Percentiles rank a stretch among this genome's conserved stretches.
Evolutionary conservation across 2,888 invertebrate species (phyloP).

Genomic region (Escarpia spicata): DNA sequence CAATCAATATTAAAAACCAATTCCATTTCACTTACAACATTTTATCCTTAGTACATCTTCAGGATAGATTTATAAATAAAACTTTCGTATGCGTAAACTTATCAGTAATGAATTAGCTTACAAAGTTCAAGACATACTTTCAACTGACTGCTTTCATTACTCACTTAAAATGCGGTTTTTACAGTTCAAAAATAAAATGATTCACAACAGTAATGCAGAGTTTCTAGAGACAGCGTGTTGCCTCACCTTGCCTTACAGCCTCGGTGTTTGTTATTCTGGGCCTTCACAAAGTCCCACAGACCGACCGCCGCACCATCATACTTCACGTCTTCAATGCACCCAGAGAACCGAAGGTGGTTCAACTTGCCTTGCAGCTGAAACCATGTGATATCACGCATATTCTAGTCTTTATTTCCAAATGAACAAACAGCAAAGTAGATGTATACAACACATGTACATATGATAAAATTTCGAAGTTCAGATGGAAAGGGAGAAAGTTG

Average conservation of each 20-base stretch:
- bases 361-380: slow-evolving; percentile 31
- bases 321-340: slow-evolving; percentile 89
- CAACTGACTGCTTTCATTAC: not conserved
- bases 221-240: not conserved
- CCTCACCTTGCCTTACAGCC: slow-evolving; percentile 77
- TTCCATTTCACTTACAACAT: too few relatives aligned
- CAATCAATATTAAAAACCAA: too few relatives aligned
- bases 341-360: slow-evolving; percentile 78
- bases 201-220: not conserved
- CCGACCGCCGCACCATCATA: slow-evolving; percentile 91
- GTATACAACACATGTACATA: too few relatives aligned
- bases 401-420: too few relatives aligned
- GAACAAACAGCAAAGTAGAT: too few relatives aligned
- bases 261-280: slow-evolving; percentile 73
- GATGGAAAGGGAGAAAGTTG: too few relatives aligned
- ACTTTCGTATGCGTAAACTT: too few relatives aligned
- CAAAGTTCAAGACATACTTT: not conserved
- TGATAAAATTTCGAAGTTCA: too few relatives aligned
- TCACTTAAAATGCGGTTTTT: not conserved
- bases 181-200: not conserved
- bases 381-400: not conserved
- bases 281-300: slow-evolving; percentile 91
- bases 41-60: too few relatives aligned
- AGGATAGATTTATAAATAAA: too few relatives aligned
- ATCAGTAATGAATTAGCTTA: too few relatives aligned